Evolutionary conservation across 2,888 invertebrate species (phyloP).

Genomic region (Tachystola acroxantha): DNA sequence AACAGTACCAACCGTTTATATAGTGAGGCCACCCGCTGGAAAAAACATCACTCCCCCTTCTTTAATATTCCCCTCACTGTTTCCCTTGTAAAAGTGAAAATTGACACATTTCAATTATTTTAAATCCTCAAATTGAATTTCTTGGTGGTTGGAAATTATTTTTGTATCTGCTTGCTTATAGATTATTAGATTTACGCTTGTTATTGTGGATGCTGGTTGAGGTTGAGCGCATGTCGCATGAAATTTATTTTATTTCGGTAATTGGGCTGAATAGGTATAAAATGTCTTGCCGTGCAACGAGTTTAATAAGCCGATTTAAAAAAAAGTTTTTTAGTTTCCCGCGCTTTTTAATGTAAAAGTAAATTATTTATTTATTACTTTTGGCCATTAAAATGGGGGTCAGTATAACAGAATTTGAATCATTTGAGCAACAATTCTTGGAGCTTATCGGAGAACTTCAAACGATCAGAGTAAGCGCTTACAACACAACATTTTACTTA

Average conservation of each 20-base stretch:
- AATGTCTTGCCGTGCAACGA: no score
- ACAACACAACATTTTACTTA: no score
- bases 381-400: constrained; percentile 19
- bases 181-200: constrained; percentile 4
- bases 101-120: constrained; percentile 70
- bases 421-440: constrained; percentile 54
- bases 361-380: not conserved
- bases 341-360: constrained; percentile 4
- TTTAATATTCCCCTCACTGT: constrained; percentile 70
- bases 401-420: constrained; percentile 44
- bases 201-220: not conserved
- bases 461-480: constrained; percentile 49
- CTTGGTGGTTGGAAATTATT: constrained; percentile 39
- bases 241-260: constrained; percentile 1
- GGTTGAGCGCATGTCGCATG: no score
- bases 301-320: not conserved
- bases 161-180: constrained; percentile 16
- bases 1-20: constrained; percentile 40
- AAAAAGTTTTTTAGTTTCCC: not conserved
- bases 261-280: not conserved
- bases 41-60: constrained; percentile 59
- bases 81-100: constrained; percentile 40
- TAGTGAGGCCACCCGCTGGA: constrained; percentile 31
- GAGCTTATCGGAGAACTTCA: constrained; percentile 57
- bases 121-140: constrained; percentile 41